Percentiles rank a stretch among this genome's conserved stretches.
phyloP scores from a whole-genome alignment of 1,140 invertebrate species.

The Drosophila mauritiana region DNA sequence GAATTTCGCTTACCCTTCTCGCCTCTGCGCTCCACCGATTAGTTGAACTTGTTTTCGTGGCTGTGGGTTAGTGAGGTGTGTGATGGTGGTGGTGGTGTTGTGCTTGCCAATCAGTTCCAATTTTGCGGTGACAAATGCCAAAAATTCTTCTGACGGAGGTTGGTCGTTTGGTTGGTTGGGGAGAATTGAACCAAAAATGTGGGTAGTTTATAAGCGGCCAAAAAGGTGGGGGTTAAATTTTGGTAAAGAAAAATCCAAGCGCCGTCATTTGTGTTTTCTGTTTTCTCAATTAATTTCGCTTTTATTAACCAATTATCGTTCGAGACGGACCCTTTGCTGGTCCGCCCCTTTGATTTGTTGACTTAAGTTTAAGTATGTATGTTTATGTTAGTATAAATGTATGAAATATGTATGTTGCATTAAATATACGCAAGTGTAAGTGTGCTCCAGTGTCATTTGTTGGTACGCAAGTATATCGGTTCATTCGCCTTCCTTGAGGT shows the following conservation, averaged over 20 bases:
- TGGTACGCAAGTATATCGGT: conserved; percentile 64
- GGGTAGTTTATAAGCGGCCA: conserved; percentile 41
- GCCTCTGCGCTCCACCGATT: conserved; percentile 39
- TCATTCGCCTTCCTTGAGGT: conserved; percentile 41
- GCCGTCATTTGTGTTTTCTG: conserved; percentile 55
- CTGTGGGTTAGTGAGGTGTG: conserved; percentile 45
- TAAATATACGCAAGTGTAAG: conserved; percentile 60
- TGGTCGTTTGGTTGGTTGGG: conserved; percentile 12
- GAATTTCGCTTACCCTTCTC: conserved; percentile 54
- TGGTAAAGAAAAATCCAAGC: conserved; percentile 73
- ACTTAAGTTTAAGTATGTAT: conserved; percentile 67
- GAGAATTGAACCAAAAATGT: conserved; percentile 32
- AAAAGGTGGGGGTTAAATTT: conserved; percentile 58
- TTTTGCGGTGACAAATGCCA: conserved; percentile 54
- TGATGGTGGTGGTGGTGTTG: conserved; percentile 30
- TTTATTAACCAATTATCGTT: conserved; percentile 82
- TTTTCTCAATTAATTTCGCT: conserved; percentile 68
- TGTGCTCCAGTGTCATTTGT: conserved; percentile 51
- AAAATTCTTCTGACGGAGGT: conserved; percentile 45
- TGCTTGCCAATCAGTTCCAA: conserved; percentile 61
- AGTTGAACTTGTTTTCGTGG: conserved; percentile 18
- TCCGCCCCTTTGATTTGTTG: conserved; percentile 62
- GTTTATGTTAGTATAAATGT: conserved; percentile 77
- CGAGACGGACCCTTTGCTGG: conserved; percentile 33
- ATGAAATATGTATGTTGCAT: conserved; percentile 78